A percentile compares a stretch with the other conserved stretches of the same genome.
These are phyloP conservation scores for Branchinecta lynchi DNA, from an alignment of 1,140 invertebrate genomes.

Conservation along the genomic window DNA sequence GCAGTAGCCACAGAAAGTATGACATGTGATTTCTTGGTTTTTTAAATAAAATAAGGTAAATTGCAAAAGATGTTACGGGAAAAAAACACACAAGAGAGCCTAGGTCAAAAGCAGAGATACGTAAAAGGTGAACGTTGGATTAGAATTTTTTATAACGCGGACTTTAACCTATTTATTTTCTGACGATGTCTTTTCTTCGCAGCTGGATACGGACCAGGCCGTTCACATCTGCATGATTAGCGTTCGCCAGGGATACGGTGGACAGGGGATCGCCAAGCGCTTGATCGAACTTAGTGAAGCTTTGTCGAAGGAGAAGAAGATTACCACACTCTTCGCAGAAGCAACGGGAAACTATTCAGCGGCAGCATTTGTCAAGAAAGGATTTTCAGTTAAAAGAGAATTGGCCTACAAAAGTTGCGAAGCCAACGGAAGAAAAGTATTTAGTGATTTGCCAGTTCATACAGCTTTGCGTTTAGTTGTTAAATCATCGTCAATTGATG, in stretches of 20 bases:
- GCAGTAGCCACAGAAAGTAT: too few species aligned
- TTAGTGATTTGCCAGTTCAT: conserved; percentile 6
- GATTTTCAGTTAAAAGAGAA: background rate
- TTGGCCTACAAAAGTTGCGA: background rate
- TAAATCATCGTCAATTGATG: background rate
- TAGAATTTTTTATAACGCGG: too few species aligned
- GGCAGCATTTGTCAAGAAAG: conserved; percentile 12
- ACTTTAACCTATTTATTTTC: too few species aligned
- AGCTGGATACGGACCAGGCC: conserved; percentile 1
- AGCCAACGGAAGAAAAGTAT: background rate
- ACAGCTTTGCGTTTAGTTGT: background rate
- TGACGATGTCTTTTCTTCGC: background rate
- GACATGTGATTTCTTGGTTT: too few species aligned
- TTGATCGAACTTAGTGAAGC: conserved; percentile 13
- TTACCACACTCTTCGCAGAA: conserved; percentile 7
- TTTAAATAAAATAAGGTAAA: too few species aligned
- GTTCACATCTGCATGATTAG: conserved; percentile 13
- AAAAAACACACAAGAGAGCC: too few species aligned
- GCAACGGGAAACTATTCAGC: conserved; percentile 13
- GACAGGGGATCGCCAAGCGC: conserved; percentile 13
- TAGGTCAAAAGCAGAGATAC: too few species aligned
- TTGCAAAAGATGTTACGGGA: too few species aligned
- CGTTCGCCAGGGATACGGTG: conserved; percentile 1
- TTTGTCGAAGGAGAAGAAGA: background rate
- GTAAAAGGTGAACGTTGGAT: too few species aligned